Conservation (phyloP, 2,888 invertebrate species). For the Agrochola macilenta region DNA sequence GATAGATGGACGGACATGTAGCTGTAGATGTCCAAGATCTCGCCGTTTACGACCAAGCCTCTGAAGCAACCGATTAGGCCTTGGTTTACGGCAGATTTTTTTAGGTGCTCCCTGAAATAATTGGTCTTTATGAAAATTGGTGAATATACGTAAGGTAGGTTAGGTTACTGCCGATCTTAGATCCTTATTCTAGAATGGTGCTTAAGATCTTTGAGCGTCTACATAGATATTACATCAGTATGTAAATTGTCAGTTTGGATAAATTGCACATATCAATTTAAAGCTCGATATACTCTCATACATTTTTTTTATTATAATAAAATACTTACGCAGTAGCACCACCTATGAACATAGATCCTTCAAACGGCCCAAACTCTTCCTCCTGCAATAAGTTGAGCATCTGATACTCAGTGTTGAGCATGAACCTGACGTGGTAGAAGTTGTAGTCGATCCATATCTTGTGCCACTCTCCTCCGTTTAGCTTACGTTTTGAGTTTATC, state of each 20-base stretch:
- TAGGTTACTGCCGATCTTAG: no score
- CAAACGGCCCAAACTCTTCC: constrained; percentile 97
- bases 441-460: constrained; percentile 99
- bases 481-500: constrained; percentile 94
- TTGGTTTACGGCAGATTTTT: constrained; percentile 95
- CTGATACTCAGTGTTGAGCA: constrained; percentile 97
- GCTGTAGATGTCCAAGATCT: constrained; percentile 97
- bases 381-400: constrained; percentile 96
- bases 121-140: background rate
- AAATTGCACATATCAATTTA: no score
- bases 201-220: background rate
- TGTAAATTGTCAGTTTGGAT: no score
- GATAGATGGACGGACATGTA: constrained; percentile 97
- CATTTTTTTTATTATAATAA: no score
- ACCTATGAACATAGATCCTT: constrained; percentile 98
- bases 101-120: constrained; percentile 92
- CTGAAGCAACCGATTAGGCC: constrained; percentile 98
- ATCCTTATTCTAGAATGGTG: background rate
- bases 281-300: no score
- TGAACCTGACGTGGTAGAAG: constrained; percentile 97
- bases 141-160: background rate
- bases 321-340: constrained; percentile 96
- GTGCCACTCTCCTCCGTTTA: constrained; percentile 99
- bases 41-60: constrained; percentile 97
- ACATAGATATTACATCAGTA: no score